A percentile compares a stretch with the other conserved stretches of the same genome.
These are phyloP conservation scores for Cryptocheilus praepositus DNA, from an alignment of 2,888 invertebrate genomes.

Conservation along the genomic window DNA sequence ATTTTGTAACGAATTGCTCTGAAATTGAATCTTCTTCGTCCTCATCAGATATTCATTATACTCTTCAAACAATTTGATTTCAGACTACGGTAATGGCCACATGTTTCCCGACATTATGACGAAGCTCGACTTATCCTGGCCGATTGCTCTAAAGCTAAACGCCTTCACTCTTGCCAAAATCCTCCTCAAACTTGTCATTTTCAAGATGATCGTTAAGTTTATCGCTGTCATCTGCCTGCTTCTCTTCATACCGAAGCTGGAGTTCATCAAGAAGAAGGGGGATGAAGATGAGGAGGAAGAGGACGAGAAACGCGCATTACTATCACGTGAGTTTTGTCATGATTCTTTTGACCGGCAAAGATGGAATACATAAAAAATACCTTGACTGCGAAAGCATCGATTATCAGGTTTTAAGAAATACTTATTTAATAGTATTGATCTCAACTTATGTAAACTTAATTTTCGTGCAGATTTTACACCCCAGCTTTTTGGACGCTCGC, in stretches of 20 bases:
- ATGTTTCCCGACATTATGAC: constrained; percentile 20
- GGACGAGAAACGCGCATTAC: constrained; percentile 47
- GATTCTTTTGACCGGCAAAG: neutral
- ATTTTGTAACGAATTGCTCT: no score
- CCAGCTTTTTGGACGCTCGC: no score
- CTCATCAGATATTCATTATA: no score
- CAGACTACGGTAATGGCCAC: constrained; percentile 72
- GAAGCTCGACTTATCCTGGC: constrained; percentile 77
- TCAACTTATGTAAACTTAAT: no score
- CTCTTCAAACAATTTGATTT: no score
- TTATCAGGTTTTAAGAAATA: no score
- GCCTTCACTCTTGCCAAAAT: constrained; percentile 85
- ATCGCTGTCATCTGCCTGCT: constrained; percentile 85
- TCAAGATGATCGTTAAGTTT: constrained; percentile 89
- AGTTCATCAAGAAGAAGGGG: constrained; percentile 71
- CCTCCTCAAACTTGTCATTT: constrained; percentile 84
- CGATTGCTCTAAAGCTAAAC: constrained; percentile 82
- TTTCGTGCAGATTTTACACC: no score
- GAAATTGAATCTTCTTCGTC: no score
- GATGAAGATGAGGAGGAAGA: constrained; percentile 56
- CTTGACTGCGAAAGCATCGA: no score
- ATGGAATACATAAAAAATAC: no score
- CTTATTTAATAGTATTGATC: no score
- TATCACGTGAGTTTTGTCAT: neutral
- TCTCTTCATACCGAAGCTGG: constrained; percentile 85